phyloP scores from a whole-genome alignment of 2,888 invertebrate species.

The Melinaea menophilus region DNA sequence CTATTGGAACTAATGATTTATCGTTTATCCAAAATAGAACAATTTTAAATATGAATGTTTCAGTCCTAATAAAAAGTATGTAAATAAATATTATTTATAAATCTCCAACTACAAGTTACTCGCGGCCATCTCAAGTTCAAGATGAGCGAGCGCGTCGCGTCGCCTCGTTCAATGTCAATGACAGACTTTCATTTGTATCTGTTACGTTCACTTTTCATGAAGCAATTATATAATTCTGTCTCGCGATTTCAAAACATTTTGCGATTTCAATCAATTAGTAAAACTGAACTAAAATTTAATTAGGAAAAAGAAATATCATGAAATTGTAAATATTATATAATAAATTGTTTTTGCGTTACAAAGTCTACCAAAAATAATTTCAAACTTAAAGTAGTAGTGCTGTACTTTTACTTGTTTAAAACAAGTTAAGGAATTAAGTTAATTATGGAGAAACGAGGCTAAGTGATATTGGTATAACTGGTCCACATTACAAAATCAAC shows the following conservation, averaged over 20 bases:
- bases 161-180: slow-evolving; percentile 62
- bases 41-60: no score
- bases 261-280: neutral
- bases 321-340: no score
- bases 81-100: no score
- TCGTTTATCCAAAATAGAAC: no score
- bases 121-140: slow-evolving; percentile 65
- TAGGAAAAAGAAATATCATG: no score
- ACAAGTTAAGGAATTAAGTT: slow-evolving; percentile 37
- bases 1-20: no score
- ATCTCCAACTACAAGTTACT: slow-evolving; percentile 47
- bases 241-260: neutral
- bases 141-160: slow-evolving; percentile 53
- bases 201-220: slow-evolving; percentile 33
- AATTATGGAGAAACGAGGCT: slow-evolving; percentile 62
- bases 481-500: slow-evolving; percentile 50
- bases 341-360: neutral
- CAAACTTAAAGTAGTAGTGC: slow-evolving; percentile 26
- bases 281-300: no score
- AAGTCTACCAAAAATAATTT: neutral
- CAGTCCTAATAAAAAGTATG: no score
- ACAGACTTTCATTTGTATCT: slow-evolving; percentile 57
- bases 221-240: slow-evolving; percentile 16
- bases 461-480: slow-evolving; percentile 48
- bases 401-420: slow-evolving; percentile 45